Conservation (phyloP, 1,140 invertebrate species). For the Procambarus clarkii region DNA sequence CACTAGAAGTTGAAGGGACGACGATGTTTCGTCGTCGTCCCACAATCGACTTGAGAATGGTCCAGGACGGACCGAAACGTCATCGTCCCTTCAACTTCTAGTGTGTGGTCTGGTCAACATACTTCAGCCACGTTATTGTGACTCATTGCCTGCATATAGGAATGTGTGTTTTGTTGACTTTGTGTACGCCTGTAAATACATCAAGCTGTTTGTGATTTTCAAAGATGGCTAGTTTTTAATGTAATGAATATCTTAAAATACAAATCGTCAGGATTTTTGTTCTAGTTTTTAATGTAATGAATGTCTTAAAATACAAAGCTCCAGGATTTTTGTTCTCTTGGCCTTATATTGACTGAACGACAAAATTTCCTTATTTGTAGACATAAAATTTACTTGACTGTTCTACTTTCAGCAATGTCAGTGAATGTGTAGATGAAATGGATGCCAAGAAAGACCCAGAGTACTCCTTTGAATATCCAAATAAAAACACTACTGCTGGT, state of each 20-base stretch:
- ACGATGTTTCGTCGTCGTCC: no score
- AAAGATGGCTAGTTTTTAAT: no score
- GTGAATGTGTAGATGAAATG: neutral
- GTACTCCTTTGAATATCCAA: neutral
- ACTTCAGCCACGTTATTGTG: no score
- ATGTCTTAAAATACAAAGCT: neutral
- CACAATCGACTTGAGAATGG: no score
- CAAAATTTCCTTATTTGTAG: neutral
- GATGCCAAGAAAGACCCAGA: neutral
- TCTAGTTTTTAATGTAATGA: no score
- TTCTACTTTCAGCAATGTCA: neutral
- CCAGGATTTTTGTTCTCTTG: neutral
- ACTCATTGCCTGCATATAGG: no score
- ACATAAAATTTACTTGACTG: neutral
- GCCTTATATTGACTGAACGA: neutral
- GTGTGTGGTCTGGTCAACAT: no score
- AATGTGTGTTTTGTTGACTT: neutral
- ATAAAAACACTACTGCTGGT: constrained; percentile 2
- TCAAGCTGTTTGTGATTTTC: neutral
- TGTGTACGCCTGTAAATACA: neutral
- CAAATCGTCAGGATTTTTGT: neutral
- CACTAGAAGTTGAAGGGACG: no score
- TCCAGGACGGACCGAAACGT: no score
- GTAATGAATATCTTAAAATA: neutral
- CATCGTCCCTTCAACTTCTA: no score